Conservation (phyloP, 23 tunicate species). For the Trididemnum nubilum region DNA sequence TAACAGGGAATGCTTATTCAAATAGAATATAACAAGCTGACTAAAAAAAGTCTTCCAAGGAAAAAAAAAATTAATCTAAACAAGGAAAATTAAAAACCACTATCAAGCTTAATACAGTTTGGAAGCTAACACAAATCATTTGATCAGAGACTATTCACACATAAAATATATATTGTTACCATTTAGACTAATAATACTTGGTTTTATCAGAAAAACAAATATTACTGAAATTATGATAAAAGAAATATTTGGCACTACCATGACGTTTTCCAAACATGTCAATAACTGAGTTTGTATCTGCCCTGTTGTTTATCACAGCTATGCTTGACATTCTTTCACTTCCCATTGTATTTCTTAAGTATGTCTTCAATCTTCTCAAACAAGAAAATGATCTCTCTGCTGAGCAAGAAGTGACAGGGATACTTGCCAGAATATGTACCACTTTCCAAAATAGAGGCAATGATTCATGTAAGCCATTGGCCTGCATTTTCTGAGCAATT, state of each 20-base stretch:
- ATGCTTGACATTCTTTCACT: constrained; percentile 15
- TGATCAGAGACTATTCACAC: no score
- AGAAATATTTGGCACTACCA: constrained; percentile 15
- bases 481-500: constrained; percentile 2
- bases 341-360: constrained; percentile 16
- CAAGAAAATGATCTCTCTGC: constrained; percentile 35
- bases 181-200: no score
- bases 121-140: no score
- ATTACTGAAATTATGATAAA: background rate
- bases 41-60: no score
- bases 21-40: no score
- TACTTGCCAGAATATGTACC: constrained; percentile 9
- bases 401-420: constrained; percentile 26
- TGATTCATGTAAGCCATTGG: background rate
- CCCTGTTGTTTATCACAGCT: constrained; percentile 22
- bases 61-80: no score
- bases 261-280: constrained; percentile 17
- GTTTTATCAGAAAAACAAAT: no score
- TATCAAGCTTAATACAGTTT: no score
- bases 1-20: no score
- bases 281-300: constrained; percentile 1
- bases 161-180: no score
- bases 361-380: constrained; percentile 34
- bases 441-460: constrained; percentile 27
- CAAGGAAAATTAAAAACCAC: no score